These are phyloP conservation scores for Origma solitaria DNA, from an alignment of 2,113 vertebrate species.

Conservation along the genomic window DNA sequence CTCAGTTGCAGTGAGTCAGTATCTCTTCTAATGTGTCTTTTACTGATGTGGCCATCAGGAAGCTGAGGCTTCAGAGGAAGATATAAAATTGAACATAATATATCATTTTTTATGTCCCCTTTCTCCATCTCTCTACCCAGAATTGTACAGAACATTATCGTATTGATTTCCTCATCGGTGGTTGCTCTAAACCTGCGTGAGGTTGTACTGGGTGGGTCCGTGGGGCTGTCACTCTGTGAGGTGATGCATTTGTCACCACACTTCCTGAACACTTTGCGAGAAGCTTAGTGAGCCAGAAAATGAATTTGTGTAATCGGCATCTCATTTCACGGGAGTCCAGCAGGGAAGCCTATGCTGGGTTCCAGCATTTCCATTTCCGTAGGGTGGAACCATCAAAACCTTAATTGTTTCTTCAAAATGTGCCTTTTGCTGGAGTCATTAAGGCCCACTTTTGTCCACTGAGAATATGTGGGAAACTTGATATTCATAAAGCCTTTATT, in stretches of 20 bases:
- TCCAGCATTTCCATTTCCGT: neutral
- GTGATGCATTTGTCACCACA: neutral
- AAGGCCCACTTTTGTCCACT: neutral
- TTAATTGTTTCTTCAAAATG: neutral
- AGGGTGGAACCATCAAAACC: neutral
- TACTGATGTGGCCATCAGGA: neutral
- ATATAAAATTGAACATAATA: accelerated
- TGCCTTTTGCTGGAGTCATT: neutral
- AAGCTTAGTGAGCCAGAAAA: neutral
- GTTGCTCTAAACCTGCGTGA: neutral
- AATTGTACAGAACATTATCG: neutral
- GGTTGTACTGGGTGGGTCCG: neutral
- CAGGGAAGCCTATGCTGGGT: neutral
- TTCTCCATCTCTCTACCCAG: neutral
- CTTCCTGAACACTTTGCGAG: neutral
- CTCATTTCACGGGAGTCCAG: neutral
- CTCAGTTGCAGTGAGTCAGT: neutral
- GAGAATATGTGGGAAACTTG: neutral
- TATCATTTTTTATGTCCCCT: neutral
- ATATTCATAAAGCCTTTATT: neutral
- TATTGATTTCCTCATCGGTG: neutral
- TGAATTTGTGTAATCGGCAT: neutral
- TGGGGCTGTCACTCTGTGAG: neutral
- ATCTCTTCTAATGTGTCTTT: neutral
- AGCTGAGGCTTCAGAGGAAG: neutral